Percentiles rank a stretch among this genome's conserved stretches.
Conservation (phyloP, 2,113 vertebrate genomes). For the Cinclus cinclus region DNA sequence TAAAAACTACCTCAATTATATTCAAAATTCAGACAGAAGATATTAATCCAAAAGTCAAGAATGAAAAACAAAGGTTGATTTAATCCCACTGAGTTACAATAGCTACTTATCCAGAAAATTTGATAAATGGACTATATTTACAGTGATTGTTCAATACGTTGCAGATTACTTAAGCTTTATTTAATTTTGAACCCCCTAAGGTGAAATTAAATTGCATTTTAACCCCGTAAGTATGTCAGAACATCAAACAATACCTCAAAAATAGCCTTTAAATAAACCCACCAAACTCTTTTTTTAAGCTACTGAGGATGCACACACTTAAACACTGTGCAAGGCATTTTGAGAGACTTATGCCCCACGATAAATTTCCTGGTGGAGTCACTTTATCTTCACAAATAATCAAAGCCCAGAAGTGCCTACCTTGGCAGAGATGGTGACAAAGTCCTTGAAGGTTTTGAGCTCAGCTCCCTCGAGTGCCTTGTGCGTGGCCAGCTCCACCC, state of each 20-base stretch:
- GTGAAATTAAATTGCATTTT: constrained; percentile 24
- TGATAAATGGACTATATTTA: constrained; percentile 29
- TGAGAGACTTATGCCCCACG: background rate
- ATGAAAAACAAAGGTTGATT: background rate
- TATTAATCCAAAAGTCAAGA: background rate
- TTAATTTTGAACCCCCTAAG: constrained; percentile 22
- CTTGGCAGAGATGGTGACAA: constrained; percentile 87
- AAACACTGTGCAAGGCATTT: background rate
- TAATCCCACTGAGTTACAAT: background rate
- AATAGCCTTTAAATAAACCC: background rate
- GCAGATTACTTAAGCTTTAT: background rate
- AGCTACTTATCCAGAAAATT: constrained; percentile 38
- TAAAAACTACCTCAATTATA: background rate
- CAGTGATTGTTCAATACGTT: background rate
- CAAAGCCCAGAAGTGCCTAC: constrained; percentile 56
- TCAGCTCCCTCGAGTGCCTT: constrained; percentile 83
- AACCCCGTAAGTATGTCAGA: background rate
- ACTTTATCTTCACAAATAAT: constrained; percentile 16
- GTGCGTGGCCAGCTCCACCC: constrained; percentile 90
- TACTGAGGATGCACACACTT: background rate
- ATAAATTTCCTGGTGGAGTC: background rate
- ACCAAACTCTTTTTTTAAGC: background rate
- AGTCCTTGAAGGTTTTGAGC: constrained; percentile 87
- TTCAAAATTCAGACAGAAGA: background rate
- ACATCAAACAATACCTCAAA: background rate